Conservation (phyloP, 2,797 vertebrate species). For the Halcyon chelicuti region DNA sequence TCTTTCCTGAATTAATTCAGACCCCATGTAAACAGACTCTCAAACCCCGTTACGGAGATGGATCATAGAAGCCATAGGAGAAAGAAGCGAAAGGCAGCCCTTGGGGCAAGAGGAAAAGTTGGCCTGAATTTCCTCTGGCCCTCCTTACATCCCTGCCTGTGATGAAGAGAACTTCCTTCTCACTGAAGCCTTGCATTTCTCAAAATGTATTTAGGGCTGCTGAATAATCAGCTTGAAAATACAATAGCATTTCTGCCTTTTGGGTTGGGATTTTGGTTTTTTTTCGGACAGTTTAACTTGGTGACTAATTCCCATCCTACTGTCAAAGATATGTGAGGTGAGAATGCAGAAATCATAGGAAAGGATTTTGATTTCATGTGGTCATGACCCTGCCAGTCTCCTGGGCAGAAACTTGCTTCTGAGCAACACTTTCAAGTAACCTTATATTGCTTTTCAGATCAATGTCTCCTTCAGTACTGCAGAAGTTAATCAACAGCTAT, state of each 20-base stretch:
- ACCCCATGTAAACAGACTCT: not conserved
- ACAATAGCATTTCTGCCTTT: not conserved
- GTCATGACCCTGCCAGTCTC: not conserved
- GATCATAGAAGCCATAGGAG: not conserved
- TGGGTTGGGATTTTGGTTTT: fast-evolving
- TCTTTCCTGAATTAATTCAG: not conserved
- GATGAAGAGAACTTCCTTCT: not conserved
- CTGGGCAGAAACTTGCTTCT: not conserved
- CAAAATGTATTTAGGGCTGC: constrained; percentile 20
- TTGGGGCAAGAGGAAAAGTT: not conserved
- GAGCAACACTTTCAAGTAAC: not conserved
- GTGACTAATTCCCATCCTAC: not conserved
- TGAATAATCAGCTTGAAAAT: constrained; percentile 1
- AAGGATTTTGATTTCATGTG: not conserved
- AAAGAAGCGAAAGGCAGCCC: not conserved
- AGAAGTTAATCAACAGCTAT: not conserved
- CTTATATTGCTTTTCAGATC: not conserved
- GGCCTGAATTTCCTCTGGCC: constrained; percentile 56
- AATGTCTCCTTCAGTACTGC: not conserved
- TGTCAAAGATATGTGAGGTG: not conserved
- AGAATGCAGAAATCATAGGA: not conserved
- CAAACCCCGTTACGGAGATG: not conserved
- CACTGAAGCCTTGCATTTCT: not conserved
- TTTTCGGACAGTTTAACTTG: not conserved
- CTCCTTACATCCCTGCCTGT: not conserved